Base-by-base conservation (phyloP, 2,113 vertebrate genomes). In the Dasyprocta punctata region DNA sequence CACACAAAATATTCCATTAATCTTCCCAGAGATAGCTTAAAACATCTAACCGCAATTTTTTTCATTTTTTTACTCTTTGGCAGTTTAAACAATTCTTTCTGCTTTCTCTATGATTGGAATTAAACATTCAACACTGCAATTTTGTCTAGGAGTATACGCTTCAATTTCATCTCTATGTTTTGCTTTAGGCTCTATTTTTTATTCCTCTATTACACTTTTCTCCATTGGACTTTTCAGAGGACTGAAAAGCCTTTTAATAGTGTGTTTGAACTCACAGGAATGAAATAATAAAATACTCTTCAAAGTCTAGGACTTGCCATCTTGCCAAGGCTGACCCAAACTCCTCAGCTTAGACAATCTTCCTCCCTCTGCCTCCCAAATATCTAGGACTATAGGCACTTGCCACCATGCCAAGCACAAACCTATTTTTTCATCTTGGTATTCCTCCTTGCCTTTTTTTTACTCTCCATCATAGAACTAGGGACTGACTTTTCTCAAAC, bases 1-100 rank as follows among this genome's bases (percentile, higher is more conserved):
- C 92, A 19, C 47, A 73, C n/a, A 95, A 49, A 91, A 93, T 91
- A 86, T 71, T 89, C 33, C 58, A 73, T 67, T 94, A 71, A 86
- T 67, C 80, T 95, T 97, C 71, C 61, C 24, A 93, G 67, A 93
- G n/a, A 94, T 81, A 88, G 30, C 65, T 36, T 81, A 61, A 88
- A 97, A 86, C 28, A 87, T 90, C 44, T 94, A 56, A 86, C 80
- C 94, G 13, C 24, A 96, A 1, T 86, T 89, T 96, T 89, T 95
- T 94, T 77, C 44, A 38, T 86, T 83, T 58, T 95, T 95, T 95
- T 16, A 90, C 28, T 93, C 75, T 84, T 33, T 41, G 13, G 10
- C 63, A 94, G 56, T 36, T 95, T 56, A 47, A 90, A 92, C 71
- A 92, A 36, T 86, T 93, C 56, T 60, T 86, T 88, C 38, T 95